These are phyloP conservation scores for Lethenteron reissneri DNA, from an alignment of 2,113 vertebrate genomes.

Conservation along the genomic window DNA sequence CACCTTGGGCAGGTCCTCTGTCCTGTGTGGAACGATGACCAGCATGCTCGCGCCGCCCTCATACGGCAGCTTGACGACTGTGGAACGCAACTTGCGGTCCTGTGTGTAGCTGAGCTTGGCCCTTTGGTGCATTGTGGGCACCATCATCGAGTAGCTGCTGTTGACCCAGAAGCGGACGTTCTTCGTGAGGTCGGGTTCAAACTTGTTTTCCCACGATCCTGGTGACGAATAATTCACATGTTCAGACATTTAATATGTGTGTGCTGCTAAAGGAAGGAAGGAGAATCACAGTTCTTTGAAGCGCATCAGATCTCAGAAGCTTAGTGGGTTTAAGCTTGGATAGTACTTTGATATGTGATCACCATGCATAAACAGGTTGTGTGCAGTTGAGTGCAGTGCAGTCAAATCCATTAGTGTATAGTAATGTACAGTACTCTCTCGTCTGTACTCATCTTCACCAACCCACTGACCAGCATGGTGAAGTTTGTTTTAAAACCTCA, in stretches of 20 bases:
- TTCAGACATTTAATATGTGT: background rate
- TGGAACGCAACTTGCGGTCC: conserved; percentile 31
- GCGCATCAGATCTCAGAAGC: background rate
- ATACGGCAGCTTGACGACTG: conserved; percentile 54
- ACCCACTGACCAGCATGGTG: too few species aligned
- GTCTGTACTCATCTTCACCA: too few species aligned
- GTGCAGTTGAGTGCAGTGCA: background rate
- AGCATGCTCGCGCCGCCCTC: conserved; percentile 44
- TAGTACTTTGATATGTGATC: background rate
- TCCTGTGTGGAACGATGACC: conserved; percentile 39
- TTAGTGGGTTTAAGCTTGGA: too few species aligned
- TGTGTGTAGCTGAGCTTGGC: conserved; percentile 28
- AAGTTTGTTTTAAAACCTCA: too few species aligned
- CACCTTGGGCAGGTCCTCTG: conserved; percentile 59
- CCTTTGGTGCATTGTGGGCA: conserved; percentile 49
- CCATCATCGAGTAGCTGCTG: conserved; percentile 41
- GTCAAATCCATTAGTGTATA: too few species aligned
- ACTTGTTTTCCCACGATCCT: conserved; percentile 52
- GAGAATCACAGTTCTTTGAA: background rate
- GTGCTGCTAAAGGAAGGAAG: background rate
- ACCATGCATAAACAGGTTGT: background rate
- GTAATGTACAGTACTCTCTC: too few species aligned
- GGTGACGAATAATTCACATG: conserved; percentile 9
- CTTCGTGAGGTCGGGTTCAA: conserved; percentile 28
- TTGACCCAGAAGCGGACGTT: conserved; percentile 39